A percentile compares a stretch with the other conserved stretches of the same genome.
Evolutionary conservation across 2,113 vertebrate genomes (phyloP).

Genomic region (Engraulis encrasicolus): DNA sequence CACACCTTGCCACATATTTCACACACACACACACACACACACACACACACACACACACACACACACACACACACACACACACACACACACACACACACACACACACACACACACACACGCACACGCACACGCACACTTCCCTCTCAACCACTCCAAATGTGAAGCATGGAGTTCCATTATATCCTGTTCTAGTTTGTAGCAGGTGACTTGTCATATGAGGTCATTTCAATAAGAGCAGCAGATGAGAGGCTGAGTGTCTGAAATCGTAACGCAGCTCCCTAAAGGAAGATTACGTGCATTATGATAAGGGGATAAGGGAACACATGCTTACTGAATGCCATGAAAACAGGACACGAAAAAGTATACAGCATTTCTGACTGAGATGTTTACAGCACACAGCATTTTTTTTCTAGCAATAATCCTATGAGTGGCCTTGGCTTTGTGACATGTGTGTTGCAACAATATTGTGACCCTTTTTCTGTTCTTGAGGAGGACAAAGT

Average conservation of each 20-base stretch:
- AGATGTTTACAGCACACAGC: too few species aligned
- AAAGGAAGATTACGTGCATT: neutral
- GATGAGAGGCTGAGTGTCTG: neutral
- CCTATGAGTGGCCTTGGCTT: too few species aligned
- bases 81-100: neutral
- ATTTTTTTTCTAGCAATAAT: too few species aligned
- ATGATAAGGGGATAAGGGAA: too few species aligned
- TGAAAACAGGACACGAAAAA: neutral
- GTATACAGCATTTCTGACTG: neutral
- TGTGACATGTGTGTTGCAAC: too few species aligned
- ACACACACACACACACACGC: neutral
- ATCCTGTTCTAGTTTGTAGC: neutral
- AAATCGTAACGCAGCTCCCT: neutral
- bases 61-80: neutral
- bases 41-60: neutral
- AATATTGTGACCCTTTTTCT: too few species aligned
- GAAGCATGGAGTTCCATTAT: neutral
- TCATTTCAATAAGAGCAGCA: neutral
- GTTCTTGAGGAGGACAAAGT: too few species aligned
- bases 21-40: neutral
- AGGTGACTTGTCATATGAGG: neutral
- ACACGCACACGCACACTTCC: neutral
- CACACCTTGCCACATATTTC: neutral
- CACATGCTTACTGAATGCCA: neutral
- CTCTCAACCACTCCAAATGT: neutral